Base-by-base conservation (phyloP, 2,888 invertebrate genomes). In the Orthonychiurus folsomi region DNA sequence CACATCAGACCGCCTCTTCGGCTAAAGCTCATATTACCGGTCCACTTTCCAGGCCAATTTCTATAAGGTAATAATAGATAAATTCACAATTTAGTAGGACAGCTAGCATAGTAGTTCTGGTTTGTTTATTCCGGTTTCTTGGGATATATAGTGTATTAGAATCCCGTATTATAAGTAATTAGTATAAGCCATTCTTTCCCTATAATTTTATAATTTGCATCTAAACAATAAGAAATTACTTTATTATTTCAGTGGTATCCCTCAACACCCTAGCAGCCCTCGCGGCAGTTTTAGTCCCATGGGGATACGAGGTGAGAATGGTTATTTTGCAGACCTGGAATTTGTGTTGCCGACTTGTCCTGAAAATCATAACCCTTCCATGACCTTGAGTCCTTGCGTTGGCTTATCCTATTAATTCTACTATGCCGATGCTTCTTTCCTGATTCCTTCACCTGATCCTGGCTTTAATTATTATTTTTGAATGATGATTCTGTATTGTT, bases 51-150 rank as follows among this genome's bases (percentile, higher is more conserved):
- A 12, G 20, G 5, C 59, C 59, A 24, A 48, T 59, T 20, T 47
- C 59, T 5, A 59, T 59, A 9, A 59, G 50, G 59, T 59, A 50
- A 59, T 2, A 15, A 37, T 5, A 37, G 15, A 9, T 37, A 37
- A 37, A n/a, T n/a, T n/a, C n/a, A n/a, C n/a, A n/a, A n/a, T n/a
- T n/a, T n/a, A n/a, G n/a, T n/a, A n/a, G n/a, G n/a, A n/a, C n/a
- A n/a, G n/a, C n/a, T n/a, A n/a, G n/a, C n/a, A n/a, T n/a, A n/a
- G n/a, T n/a, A n/a, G n/a, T n/a, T n/a, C n/a, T n/a, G n/a, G n/a
- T n/a, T n/a, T n/a, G n/a, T n/a, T n/a, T n/a, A n/a, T n/a, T n/a
- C n/a, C n/a, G n/a, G n/a, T n/a, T n/a, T n/a, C n/a, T n/a, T n/a
- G n/a, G n/a, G n/a, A n/a, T n/a, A n/a, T n/a, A n/a, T n/a, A n/a